Evolutionary conservation across 2,888 invertebrate species (phyloP).

Genomic region (Leptinotarsa tumamoca): DNA sequence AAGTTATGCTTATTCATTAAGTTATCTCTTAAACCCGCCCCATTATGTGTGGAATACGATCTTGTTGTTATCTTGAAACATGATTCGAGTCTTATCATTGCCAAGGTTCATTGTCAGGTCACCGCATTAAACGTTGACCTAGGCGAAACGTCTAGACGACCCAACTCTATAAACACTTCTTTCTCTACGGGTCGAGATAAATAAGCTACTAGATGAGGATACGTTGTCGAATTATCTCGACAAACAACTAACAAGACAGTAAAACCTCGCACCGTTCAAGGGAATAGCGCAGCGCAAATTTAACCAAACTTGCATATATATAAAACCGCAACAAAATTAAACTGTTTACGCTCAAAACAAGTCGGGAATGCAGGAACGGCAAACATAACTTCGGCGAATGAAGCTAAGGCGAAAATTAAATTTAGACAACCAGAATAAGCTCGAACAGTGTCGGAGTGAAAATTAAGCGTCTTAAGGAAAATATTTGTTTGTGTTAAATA

Average conservation of each 20-base stretch:
- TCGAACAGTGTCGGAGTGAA: background rate
- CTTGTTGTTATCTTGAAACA: background rate
- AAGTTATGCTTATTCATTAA: too few relatives aligned
- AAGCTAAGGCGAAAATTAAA: conserved; percentile 41
- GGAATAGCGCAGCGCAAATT: background rate
- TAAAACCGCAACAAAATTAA: conserved; percentile 23
- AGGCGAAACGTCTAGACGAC: conserved; percentile 10
- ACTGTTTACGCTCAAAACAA: conserved; percentile 8
- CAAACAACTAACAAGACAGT: background rate
- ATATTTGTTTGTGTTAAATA: too few relatives aligned
- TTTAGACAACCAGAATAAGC: conserved; percentile 31
- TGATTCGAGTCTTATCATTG: background rate
- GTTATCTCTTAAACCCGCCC: too few relatives aligned
- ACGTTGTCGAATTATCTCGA: conserved; percentile 1
- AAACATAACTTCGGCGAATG: conserved; percentile 21
- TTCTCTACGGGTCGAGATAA: background rate
- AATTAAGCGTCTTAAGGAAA: background rate
- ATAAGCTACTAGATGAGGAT: background rate
- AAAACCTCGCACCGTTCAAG: conserved; percentile 3
- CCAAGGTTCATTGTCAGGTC: conserved; percentile 14
- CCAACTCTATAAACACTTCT: conserved; percentile 5
- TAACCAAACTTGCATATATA: conserved; percentile 6
- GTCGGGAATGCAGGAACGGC: conserved; percentile 19
- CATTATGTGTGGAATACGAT: too few relatives aligned
- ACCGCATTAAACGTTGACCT: conserved; percentile 10